Conservation (phyloP, 2,888 invertebrate species). For the Chrysotoxum bicinctum region DNA sequence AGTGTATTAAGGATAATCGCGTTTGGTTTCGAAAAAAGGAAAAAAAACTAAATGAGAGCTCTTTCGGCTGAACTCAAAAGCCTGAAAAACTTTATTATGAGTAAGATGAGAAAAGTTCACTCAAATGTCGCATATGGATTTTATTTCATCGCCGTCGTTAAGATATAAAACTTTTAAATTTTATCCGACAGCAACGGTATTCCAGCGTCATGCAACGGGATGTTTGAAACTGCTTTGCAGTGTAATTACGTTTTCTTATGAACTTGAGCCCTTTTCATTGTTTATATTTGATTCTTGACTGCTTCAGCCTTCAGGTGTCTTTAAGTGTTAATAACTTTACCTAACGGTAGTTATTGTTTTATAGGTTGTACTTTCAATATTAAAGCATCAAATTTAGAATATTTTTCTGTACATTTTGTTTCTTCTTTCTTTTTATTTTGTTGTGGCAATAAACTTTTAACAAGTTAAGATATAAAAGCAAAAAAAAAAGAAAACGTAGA, state of each 20-base stretch:
- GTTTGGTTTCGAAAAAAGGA: constrained; percentile 35
- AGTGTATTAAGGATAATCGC: constrained; percentile 71
- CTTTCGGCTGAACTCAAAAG: constrained; percentile 66
- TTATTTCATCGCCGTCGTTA: constrained; percentile 55
- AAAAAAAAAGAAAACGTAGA: background rate
- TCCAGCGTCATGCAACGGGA: constrained; percentile 18
- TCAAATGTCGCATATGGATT: constrained; percentile 72
- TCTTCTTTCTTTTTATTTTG: background rate
- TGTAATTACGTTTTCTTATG: constrained; percentile 38
- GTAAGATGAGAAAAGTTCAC: constrained; percentile 70
- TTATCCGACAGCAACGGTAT: constrained; percentile 27
- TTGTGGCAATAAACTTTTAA: background rate
- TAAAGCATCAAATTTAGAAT: background rate
- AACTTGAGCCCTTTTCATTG: constrained; percentile 1
- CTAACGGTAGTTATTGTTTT: background rate
- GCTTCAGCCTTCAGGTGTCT: constrained; percentile 13
- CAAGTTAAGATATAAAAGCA: background rate
- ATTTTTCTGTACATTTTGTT: background rate
- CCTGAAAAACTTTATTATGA: constrained; percentile 72
- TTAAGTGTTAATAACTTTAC: background rate
- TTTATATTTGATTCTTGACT: background rate
- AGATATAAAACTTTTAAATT: constrained; percentile 61
- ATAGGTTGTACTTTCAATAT: background rate
- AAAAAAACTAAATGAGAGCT: constrained; percentile 59
- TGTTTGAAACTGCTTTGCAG: constrained; percentile 34